Percentiles rank a stretch among this genome's conserved stretches.
Evolutionary conservation across 2,888 invertebrate species (phyloP).

Genomic region (Melieria crassipennis): DNA sequence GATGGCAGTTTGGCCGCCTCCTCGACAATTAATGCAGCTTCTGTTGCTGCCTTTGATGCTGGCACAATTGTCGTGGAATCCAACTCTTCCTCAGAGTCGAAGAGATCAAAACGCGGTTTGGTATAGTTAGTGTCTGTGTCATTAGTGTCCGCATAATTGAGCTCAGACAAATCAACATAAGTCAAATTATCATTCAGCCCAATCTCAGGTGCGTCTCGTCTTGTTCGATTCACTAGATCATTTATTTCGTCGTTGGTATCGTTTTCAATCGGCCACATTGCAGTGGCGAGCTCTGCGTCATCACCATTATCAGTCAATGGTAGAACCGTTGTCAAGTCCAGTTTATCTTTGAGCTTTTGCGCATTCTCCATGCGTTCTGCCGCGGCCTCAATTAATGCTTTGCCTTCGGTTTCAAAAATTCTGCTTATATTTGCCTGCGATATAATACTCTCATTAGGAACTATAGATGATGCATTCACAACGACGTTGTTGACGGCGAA

Average conservation of each 20-base stretch:
- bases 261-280: not conserved
- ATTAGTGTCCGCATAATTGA: constrained; percentile 34
- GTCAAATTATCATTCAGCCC: constrained; percentile 41
- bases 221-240: constrained; percentile 47
- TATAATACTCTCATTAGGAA: constrained; percentile 58
- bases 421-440: constrained; percentile 60
- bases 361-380: constrained; percentile 7
- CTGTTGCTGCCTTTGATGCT: not conserved
- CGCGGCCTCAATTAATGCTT: constrained; percentile 44
- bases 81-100: constrained; percentile 39
- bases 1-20: constrained; percentile 3
- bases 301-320: constrained; percentile 34
- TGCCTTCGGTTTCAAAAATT: constrained; percentile 57
- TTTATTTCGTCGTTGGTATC: not conserved
- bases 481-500: constrained; percentile 64
- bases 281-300: constrained; percentile 34
- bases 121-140: constrained; percentile 37
- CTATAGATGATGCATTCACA: constrained; percentile 59
- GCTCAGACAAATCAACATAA: constrained; percentile 41
- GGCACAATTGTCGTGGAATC: constrained; percentile 19
- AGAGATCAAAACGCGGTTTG: constrained; percentile 40
- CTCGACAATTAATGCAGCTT: not conserved
- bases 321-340: constrained; percentile 13
- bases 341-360: constrained; percentile 11
- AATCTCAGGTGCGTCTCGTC: constrained; percentile 40